Conservation (phyloP, 2,113 vertebrate species). For the Tragelaphus imberbis region DNA sequence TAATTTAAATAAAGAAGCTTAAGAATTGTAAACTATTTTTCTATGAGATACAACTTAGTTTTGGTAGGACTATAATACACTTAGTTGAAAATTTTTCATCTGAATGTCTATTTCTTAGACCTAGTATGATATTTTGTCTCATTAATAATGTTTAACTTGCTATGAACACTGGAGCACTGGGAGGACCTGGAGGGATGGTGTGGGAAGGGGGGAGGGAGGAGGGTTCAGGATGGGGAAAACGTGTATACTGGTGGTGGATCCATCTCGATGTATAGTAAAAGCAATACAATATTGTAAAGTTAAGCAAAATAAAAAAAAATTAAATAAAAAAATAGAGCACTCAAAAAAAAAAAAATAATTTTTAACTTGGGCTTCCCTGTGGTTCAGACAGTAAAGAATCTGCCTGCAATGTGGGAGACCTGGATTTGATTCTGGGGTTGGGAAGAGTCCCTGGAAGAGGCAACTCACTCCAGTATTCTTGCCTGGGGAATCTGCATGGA, state of each 20-base stretch:
- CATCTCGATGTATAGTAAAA: too few relatives aligned
- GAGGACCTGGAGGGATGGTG: too few relatives aligned
- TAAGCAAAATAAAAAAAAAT: too few relatives aligned
- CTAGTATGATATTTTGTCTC: background rate
- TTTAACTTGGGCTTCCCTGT: background rate
- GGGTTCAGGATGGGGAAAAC: too few relatives aligned
- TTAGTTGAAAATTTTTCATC: background rate
- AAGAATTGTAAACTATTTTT: background rate
- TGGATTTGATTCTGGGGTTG: background rate
- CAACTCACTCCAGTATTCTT: background rate
- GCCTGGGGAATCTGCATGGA: background rate
- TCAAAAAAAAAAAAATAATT: too few relatives aligned
- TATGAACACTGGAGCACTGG: too few relatives aligned
- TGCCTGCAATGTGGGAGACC: background rate
- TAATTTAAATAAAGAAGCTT: background rate
- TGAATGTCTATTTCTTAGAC: background rate
- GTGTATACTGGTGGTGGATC: too few relatives aligned
- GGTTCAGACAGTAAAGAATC: background rate
- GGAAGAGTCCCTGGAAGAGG: background rate
- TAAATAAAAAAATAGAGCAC: too few relatives aligned
- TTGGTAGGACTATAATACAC: background rate
- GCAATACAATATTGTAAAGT: too few relatives aligned
- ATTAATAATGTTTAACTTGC: background rate
- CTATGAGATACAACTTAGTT: slow-evolving; percentile 2
- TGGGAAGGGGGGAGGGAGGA: too few relatives aligned